Percentiles rank a stretch among this genome's conserved stretches.
phyloP scores from a whole-genome alignment of 2,113 vertebrate species.

The Donacobius atricapilla region DNA sequence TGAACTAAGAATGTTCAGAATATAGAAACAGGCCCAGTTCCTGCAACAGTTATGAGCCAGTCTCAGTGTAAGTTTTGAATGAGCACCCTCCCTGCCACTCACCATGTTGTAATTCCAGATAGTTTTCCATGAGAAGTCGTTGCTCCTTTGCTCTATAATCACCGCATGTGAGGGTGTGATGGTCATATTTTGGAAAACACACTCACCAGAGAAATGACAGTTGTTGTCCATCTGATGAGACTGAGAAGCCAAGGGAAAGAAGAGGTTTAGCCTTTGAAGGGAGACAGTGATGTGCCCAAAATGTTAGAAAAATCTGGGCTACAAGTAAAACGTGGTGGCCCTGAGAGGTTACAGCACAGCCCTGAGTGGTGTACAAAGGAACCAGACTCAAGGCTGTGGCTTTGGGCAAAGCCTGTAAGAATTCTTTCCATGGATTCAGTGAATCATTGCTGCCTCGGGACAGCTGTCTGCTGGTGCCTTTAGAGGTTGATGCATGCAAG shows the following conservation, averaged over 20 bases:
- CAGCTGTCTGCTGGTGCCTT: neutral
- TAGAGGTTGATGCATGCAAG: accelerated
- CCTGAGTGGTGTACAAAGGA: no score
- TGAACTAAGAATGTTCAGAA: accelerated
- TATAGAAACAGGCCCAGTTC: accelerated
- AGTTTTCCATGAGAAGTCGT: conserved; percentile 49
- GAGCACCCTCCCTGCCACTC: neutral
- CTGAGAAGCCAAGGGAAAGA: neutral
- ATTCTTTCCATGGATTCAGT: accelerated
- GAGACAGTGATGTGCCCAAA: neutral
- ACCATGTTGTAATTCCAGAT: conserved; percentile 47
- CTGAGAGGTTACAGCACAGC: accelerated
- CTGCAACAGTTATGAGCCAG: neutral
- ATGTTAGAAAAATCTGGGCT: no score
- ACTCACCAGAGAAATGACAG: no score
- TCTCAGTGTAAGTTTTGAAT: accelerated
- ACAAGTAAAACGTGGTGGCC: neutral
- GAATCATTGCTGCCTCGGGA: no score
- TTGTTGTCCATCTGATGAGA: neutral
- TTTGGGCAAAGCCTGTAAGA: accelerated
- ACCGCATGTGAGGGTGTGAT: no score
- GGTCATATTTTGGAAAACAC: no score
- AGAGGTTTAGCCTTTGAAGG: accelerated
- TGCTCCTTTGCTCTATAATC: neutral
- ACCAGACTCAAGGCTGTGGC: accelerated